Percentiles rank a stretch among this genome's conserved stretches.
These are phyloP conservation scores for Pandion haliaetus DNA, from an alignment of 2,113 vertebrate genomes.

Conservation along the genomic window DNA sequence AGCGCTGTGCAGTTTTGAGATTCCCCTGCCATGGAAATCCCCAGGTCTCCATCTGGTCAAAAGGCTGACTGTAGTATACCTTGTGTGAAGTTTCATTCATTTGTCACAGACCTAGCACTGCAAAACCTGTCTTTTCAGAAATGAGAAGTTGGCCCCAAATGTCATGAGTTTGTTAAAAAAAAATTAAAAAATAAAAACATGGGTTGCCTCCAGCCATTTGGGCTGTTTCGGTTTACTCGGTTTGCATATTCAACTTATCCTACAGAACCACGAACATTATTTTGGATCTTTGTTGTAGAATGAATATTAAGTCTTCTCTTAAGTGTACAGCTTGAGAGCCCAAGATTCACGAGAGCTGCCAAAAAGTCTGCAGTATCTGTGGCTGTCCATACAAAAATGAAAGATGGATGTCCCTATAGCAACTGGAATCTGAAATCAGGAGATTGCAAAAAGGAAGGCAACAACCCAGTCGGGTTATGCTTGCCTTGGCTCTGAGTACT, in stretches of 20 bases:
- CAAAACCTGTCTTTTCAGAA: neutral
- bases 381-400: neutral
- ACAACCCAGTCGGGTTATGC: neutral
- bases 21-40: neutral
- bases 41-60: neutral
- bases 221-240: neutral
- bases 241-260: neutral
- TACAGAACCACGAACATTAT: neutral
- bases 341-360: neutral
- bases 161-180: neutral
- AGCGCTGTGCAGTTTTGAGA: neutral
- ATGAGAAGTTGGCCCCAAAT: neutral
- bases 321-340: neutral
- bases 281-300: neutral
- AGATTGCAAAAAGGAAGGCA: neutral
- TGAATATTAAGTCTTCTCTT: neutral
- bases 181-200: neutral
- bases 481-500: neutral
- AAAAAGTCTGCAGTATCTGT: neutral
- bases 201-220: neutral
- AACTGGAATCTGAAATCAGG: constrained; percentile 7
- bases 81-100: neutral
- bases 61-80: neutral
- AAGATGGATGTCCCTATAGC: neutral
- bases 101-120: neutral